phyloP scores from a whole-genome alignment of 2,888 invertebrate genomes.

The Acleris emargana region DNA sequence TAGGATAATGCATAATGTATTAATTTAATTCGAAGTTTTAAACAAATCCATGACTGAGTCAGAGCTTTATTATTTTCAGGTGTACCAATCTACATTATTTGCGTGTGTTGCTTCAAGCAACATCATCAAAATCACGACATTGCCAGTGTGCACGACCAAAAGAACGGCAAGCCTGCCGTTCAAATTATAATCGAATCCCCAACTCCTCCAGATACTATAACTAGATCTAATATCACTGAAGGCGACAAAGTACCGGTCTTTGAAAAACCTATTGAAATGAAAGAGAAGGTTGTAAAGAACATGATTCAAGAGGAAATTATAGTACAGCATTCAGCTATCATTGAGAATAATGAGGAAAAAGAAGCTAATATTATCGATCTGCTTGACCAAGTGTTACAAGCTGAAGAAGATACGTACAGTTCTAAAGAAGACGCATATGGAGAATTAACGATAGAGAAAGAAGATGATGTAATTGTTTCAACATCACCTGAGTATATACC shows the following conservation, averaged over 20 bases:
- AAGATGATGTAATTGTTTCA: conserved; percentile 47
- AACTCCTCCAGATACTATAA: conserved; percentile 68
- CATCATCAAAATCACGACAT: conserved; percentile 51
- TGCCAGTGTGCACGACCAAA: conserved; percentile 47
- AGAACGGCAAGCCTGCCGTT: conserved; percentile 67
- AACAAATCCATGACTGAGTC: no score
- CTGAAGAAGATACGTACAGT: conserved; percentile 74
- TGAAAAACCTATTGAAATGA: conserved; percentile 48
- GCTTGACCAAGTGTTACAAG: conserved; percentile 77
- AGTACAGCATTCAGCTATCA: conserved; percentile 57
- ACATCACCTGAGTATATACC: conserved; percentile 47
- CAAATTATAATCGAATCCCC: conserved; percentile 73
- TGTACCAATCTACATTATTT: conserved; percentile 68
- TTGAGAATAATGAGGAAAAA: conserved; percentile 72
- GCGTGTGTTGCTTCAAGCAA: conserved; percentile 61
- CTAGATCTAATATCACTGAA: conserved; percentile 53
- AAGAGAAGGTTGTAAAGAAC: conserved; percentile 46
- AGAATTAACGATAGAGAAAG: conserved; percentile 63
- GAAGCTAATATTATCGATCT: conserved; percentile 79
- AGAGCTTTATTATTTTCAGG: conserved; percentile 49
- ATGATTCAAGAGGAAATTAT: conserved; percentile 58
- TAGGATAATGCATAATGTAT: no score
- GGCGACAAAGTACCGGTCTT: conserved; percentile 45
- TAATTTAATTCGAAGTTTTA: no score
- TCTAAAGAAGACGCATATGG: conserved; percentile 61